phyloP scores from a whole-genome alignment of 2,888 invertebrate species.

The Eupithecia dodoneata region DNA sequence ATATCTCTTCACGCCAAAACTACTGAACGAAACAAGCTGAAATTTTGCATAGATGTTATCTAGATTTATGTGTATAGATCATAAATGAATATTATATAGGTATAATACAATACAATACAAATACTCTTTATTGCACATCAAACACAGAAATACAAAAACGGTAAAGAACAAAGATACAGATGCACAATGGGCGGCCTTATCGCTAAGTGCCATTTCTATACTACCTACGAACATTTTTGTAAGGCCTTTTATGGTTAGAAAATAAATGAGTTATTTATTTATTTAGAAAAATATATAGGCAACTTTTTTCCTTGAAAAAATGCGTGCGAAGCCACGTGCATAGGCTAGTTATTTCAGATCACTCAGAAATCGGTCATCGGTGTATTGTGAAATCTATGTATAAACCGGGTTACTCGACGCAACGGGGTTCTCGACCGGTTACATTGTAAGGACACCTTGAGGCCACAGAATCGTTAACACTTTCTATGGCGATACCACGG shows the following conservation, averaged over 20 bases:
- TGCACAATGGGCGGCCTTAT: too few relatives aligned
- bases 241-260: too few relatives aligned
- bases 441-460: constrained; percentile 21
- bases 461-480: neutral
- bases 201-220: too few relatives aligned
- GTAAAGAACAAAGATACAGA: too few relatives aligned
- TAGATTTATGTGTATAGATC: neutral
- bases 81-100: too few relatives aligned
- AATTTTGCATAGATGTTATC: neutral
- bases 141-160: too few relatives aligned
- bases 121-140: too few relatives aligned
- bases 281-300: neutral
- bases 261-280: too few relatives aligned
- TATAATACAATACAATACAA: too few relatives aligned
- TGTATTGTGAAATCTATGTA: neutral
- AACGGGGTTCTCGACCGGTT: neutral
- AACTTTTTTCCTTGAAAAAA: neutral
- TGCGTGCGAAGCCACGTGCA: neutral
- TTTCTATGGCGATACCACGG: neutral
- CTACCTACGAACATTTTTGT: too few relatives aligned
- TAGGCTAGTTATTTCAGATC: neutral
- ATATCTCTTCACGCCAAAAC: neutral
- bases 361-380: constrained; percentile 2
- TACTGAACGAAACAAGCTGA: neutral
- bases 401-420: neutral